Evolutionary conservation across 2,888 invertebrate species (phyloP).

Genomic region (Andricus curvator): DNA sequence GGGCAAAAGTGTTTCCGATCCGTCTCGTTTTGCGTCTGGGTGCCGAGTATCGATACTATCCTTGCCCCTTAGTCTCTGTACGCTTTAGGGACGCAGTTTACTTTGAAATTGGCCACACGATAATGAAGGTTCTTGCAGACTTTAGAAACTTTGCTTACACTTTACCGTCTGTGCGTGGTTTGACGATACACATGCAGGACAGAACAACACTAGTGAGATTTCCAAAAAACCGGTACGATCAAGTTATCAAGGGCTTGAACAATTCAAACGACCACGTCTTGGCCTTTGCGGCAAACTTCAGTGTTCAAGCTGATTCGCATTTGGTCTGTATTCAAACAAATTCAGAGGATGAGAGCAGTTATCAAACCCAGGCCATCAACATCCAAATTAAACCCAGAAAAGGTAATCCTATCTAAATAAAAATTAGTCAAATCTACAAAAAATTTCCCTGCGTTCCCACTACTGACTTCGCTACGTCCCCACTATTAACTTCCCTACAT

Average conservation of each 20-base stretch:
- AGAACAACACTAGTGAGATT: constrained; percentile 87
- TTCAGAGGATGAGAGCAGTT: constrained; percentile 84
- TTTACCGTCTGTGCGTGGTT: constrained; percentile 86
- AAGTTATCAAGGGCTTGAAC: constrained; percentile 87
- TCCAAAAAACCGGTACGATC: constrained; percentile 87
- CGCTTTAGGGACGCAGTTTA: constrained; percentile 89
- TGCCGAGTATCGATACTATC: constrained; percentile 92
- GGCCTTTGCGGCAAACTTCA: constrained; percentile 90
- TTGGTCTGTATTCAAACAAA: constrained; percentile 87
- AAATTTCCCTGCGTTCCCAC: no score
- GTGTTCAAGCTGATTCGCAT: constrained; percentile 89
- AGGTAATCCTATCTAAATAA: constrained; percentile 78
- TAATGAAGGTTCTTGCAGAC: constrained; percentile 92
- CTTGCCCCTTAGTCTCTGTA: constrained; percentile 89
- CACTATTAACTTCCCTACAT: no score
- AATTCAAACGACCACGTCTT: constrained; percentile 91
- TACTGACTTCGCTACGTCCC: accelerated
- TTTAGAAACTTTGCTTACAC: constrained; percentile 91
- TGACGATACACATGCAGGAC: constrained; percentile 91
- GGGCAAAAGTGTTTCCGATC: constrained; percentile 89
- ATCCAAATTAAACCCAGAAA: constrained; percentile 90
- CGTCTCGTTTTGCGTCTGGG: constrained; percentile 89
- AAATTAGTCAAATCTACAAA: no score
- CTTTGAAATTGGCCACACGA: constrained; percentile 92
- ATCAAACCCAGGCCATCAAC: constrained; percentile 92